A percentile compares a stretch with the other conserved stretches of the same genome.
Evolutionary conservation across 1,140 invertebrate species (phyloP).

Genomic region (Leptestheria dahalacensis): DNA sequence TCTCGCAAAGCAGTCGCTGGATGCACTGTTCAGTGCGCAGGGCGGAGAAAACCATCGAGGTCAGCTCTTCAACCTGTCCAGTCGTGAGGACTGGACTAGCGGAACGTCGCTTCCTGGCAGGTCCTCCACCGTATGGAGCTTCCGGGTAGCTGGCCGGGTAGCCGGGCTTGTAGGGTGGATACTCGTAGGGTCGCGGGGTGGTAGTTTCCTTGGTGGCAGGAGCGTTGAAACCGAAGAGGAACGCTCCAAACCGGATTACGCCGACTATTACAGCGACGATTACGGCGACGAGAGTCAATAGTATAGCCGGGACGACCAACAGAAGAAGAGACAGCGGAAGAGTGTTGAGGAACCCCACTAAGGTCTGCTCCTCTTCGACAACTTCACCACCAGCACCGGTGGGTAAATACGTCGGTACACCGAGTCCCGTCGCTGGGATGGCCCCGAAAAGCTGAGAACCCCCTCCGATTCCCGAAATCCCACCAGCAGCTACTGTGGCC

Average conservation of each 20-base stretch:
- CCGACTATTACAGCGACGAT: not conserved
- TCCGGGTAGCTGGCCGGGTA: not conserved
- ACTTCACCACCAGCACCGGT: not conserved
- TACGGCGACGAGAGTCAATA: slow-evolving; percentile 1
- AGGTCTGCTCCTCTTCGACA: not conserved
- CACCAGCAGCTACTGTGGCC: not conserved
- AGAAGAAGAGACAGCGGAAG: slow-evolving; percentile 1
- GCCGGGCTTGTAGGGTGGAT: not conserved
- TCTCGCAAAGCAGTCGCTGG: slow-evolving; percentile 11
- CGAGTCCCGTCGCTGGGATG: not conserved
- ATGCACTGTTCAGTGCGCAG: slow-evolving; percentile 12
- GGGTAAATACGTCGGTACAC: not conserved
- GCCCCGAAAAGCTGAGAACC: not conserved
- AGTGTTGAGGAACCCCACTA: not conserved
- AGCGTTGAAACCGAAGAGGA: not conserved
- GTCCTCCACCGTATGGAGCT: not conserved
- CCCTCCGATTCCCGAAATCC: not conserved
- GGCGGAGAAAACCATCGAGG: slow-evolving; percentile 3
- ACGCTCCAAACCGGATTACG: not conserved
- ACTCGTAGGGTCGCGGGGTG: not conserved
- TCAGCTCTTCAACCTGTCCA: slow-evolving; percentile 3
- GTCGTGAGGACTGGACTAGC: not conserved
- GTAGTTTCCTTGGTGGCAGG: not conserved
- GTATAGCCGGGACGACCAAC: not conserved
- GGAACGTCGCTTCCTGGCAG: not conserved